Evolutionary conservation across 2,113 vertebrate species (phyloP).

Genomic region (Origma solitaria): DNA sequence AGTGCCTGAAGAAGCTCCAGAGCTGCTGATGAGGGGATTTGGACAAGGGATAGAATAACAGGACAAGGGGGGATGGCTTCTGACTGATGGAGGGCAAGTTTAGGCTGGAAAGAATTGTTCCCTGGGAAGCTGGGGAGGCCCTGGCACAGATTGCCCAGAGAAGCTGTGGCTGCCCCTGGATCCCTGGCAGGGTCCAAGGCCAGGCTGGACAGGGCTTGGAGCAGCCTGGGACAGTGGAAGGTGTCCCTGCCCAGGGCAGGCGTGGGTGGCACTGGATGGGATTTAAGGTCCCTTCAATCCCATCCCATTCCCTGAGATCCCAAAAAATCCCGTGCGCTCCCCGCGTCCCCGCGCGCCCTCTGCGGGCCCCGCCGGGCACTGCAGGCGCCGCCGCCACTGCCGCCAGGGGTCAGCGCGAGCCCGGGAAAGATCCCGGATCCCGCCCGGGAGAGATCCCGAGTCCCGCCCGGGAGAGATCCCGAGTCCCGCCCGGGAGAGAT

Average conservation of each 20-base stretch:
- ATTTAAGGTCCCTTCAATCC: neutral
- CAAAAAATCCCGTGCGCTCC: neutral
- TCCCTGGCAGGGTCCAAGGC: neutral
- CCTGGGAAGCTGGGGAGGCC: neutral
- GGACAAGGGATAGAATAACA: neutral
- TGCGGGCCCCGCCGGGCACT: neutral
- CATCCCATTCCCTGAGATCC: neutral
- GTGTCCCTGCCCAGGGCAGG: neutral
- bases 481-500: too few species aligned
- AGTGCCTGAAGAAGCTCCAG: neutral
- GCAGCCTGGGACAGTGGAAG: rapidly evolving
- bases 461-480: too few species aligned
- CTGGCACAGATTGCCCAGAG: neutral
- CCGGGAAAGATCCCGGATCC: neutral
- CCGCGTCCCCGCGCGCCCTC: neutral
- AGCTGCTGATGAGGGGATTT: neutral
- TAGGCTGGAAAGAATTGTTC: neutral
- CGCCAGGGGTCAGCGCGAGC: neutral
- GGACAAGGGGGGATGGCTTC: neutral
- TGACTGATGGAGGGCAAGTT: too few species aligned
- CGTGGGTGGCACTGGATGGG: rapidly evolving
- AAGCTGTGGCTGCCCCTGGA: neutral
- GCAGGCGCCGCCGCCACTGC: neutral
- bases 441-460: too few species aligned
- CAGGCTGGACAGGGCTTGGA: neutral